A percentile compares a stretch with the other conserved stretches of the same genome.
Conservation (phyloP, 2,797 vertebrate genomes). For the Schizothorax lantsangensis region DNA sequence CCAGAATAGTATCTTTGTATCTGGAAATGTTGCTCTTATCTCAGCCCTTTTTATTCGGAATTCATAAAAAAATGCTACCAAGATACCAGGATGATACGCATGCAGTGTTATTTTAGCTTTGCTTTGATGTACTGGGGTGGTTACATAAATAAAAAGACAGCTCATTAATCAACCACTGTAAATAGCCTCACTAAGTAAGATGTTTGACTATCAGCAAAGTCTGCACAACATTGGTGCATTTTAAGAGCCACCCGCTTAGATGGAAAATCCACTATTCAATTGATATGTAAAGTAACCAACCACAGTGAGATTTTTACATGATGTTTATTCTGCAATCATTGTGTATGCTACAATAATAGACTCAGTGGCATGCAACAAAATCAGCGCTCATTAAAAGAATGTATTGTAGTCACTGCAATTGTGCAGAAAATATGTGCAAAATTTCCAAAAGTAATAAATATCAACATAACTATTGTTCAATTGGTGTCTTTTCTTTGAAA, state of each 20-base stretch:
- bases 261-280: background rate
- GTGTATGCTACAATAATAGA: background rate
- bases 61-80: background rate
- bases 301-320: background rate
- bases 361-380: background rate
- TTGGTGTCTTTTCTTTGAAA: background rate
- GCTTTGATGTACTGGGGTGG: conserved; percentile 57
- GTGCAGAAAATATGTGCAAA: no score
- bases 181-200: background rate
- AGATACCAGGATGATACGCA: background rate
- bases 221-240: background rate
- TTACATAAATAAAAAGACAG: conserved; percentile 45
- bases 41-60: conserved; percentile 68
- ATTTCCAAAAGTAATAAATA: background rate
- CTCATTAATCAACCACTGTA: background rate
- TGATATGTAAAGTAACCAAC: background rate
- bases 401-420: background rate
- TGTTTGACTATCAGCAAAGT: background rate
- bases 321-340: background rate
- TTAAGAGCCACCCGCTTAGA: background rate
- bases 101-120: conserved; percentile 50
- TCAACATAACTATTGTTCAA: background rate
- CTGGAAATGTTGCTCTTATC: conserved; percentile 74
- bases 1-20: conserved; percentile 73
- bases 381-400: background rate